Base-by-base conservation (phyloP, 2,888 invertebrate species). In the Eristalis arbustorum region DNA sequence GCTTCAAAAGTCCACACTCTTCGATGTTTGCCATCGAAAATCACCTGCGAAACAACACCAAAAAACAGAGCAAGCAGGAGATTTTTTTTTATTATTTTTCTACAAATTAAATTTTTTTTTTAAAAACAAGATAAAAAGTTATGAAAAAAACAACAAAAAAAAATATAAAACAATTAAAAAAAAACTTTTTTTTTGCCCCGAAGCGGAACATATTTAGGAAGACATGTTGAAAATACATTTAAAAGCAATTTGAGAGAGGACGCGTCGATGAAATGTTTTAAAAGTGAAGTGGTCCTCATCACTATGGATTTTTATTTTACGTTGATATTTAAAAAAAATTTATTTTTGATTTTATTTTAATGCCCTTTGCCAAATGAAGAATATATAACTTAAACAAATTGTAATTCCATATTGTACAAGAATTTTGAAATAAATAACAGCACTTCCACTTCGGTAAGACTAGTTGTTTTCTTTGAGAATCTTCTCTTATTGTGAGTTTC, bases 321-420 rank as follows among this genome's bases (percentile, higher is more conserved):
- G 75, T 71, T 59, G 1, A 59, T 66, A n/a, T 72, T 75, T 25
- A 2, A 25, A 25, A 25, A 1, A 25, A 2, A 25, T 25, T 25
- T 34, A 22, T 8, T 18, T 56, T 71, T 42, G 23, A 25, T 34
- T 11, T 80, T 72, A 31, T 31, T 31, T n/a, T n/a, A n/a, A n/a
- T n/a, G n/a, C 8, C 31, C 31, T 31, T 31, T 72, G 37, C 18
- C 18, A 37, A 63, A 80, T 59, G 31, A 31, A 10, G 10, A 31
- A 31, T 31, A 31, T 14, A 56, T n/a, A 72, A 18, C 62, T 57
- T 59, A 67, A 59, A 67, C 28, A 68, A 72, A 73, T 76, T 81
- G 77, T 81, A 73, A 73, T 85, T 85, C 76, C 81, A 85, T 77
- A 85, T 56, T 85, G 84, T 85, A 85, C 81, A 85, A 85, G 76